Evolutionary conservation across 2,797 vertebrate species (phyloP), one percentile per base, ranked within the genome.

Genomic region (Psittacula echo): DNA sequence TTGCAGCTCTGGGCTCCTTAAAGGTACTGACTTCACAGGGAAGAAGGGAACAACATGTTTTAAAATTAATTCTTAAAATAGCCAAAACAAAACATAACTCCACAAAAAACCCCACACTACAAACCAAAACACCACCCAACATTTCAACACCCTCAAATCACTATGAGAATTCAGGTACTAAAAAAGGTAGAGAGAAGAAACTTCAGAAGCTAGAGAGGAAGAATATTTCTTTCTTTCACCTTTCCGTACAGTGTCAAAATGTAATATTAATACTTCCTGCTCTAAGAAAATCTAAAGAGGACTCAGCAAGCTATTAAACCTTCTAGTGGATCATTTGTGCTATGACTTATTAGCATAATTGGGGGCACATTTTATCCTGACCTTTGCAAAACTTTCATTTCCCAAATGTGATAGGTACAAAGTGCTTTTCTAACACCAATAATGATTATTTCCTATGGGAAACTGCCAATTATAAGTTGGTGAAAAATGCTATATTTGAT

Each of bases 331-430:
- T 97, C 97, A 98, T 94, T 96, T 98, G 97, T 98, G 98, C 97
- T 98, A 98, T 97, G 98, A 99, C 98, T 98, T 98, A 98, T 97
- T 98, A 98, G 98, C 98, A 98, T 99, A 99, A 99, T 99, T 99
- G 98, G 98, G 98, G 99, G 98, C 98, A 98, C 98, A 98, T 97
- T 99, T 99, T 99, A 98, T 98, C 97, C 98, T 98, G 98, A 99
- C 98, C 97, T 98, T 97, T 97, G 89, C 76, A 92, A 97, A 98
- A 97, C 98, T 98, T 98, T 98, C 96, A 98, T 98, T 98, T 99
- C 98, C 98, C 99, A 99, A 97, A 96, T 95, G 99, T 98, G 98
- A 98, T 97, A 98, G 98, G 98, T 98, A 98, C 95, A 96, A 97
- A 95, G 97, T 96, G 81, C 96, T 98, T 97, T 97, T 96, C 97